These are phyloP conservation scores for Euproctis similis DNA, from an alignment of 2,888 invertebrate genomes.

Conservation along the genomic window DNA sequence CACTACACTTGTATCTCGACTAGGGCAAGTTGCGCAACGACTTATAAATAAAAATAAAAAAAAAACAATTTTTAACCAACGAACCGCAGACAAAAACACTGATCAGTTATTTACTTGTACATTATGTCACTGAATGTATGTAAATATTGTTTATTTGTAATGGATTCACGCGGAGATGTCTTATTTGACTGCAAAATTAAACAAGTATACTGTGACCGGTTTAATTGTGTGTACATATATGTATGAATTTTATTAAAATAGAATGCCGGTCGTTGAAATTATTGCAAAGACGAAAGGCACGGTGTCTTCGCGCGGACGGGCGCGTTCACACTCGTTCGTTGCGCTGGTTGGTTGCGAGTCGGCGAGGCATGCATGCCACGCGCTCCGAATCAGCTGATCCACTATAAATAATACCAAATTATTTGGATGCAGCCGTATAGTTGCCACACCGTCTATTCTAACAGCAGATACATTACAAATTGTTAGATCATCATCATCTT, in stretches of 20 bases:
- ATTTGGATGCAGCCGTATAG: constrained; percentile 49
- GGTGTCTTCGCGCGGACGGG: constrained; percentile 13
- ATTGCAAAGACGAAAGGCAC: constrained; percentile 8
- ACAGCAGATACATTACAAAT: too few relatives aligned
- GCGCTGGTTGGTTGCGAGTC: constrained; percentile 9
- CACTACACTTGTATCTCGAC: constrained; percentile 25
- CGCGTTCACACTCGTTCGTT: constrained; percentile 14
- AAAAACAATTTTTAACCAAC: constrained; percentile 7
- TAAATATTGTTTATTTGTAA: constrained; percentile 18
- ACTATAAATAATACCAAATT: constrained; percentile 71
- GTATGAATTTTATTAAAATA: constrained; percentile 29
- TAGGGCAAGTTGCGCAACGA: constrained; percentile 14
- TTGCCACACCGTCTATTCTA: constrained; percentile 5
- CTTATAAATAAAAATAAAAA: too few relatives aligned
- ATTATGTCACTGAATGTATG: constrained; percentile 10
- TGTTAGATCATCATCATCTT: too few relatives aligned
- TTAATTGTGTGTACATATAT: constrained; percentile 34
- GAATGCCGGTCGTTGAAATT: constrained; percentile 9
- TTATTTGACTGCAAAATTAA: constrained; percentile 21
- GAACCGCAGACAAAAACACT: constrained; percentile 13
- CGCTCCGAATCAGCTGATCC: constrained; percentile 55
- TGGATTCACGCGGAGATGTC: constrained; percentile 28
- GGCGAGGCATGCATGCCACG: constrained; percentile 18
- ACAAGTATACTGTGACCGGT: constrained; percentile 32
- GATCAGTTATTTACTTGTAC: constrained; percentile 5